These are phyloP conservation scores for Caenorhabditis sp. DNA, from an alignment of 2,888 invertebrate genomes.

Conservation along the genomic window DNA sequence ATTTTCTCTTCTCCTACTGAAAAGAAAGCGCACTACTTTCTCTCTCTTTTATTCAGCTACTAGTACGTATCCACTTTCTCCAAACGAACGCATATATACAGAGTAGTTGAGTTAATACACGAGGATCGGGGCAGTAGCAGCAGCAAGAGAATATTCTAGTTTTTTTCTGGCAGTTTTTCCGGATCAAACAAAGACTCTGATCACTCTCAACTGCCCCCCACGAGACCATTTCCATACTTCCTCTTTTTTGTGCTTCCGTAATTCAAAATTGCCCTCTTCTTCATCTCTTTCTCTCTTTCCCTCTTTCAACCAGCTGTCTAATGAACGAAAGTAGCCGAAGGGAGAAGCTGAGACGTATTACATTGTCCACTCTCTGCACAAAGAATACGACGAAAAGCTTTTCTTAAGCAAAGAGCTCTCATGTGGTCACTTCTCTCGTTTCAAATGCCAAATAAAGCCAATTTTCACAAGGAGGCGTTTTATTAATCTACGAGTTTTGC, in stretches of 20 bases:
- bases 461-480: constrained; percentile 30
- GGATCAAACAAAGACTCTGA: constrained; percentile 7
- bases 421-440: constrained; percentile 33
- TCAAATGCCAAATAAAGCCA: constrained; percentile 54
- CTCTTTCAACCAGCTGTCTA: constrained; percentile 54
- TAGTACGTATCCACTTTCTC: constrained; percentile 57
- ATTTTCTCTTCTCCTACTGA: constrained; percentile 45
- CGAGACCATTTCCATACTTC: constrained; percentile 31
- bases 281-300: constrained; percentile 13
- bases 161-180: constrained; percentile 7
- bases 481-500: constrained; percentile 44
- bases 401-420: constrained; percentile 12
- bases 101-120: constrained; percentile 42
- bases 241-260: constrained; percentile 14
- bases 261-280: constrained; percentile 13
- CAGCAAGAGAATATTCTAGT: constrained; percentile 42
- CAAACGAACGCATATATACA: constrained; percentile 29
- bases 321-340: constrained; percentile 48
- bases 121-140: constrained; percentile 9
- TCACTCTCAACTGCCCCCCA: constrained; percentile 6
- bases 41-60: constrained; percentile 30
- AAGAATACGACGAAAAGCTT: constrained; percentile 51
- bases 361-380: constrained; percentile 58
- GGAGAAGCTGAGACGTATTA: constrained; percentile 36
- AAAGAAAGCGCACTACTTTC: constrained; percentile 44